A percentile compares a stretch with the other conserved stretches of the same genome.
These are phyloP conservation scores for Sebastes trivittatus DNA, from an alignment of 2,797 vertebrate genomes.

Conservation along the genomic window DNA sequence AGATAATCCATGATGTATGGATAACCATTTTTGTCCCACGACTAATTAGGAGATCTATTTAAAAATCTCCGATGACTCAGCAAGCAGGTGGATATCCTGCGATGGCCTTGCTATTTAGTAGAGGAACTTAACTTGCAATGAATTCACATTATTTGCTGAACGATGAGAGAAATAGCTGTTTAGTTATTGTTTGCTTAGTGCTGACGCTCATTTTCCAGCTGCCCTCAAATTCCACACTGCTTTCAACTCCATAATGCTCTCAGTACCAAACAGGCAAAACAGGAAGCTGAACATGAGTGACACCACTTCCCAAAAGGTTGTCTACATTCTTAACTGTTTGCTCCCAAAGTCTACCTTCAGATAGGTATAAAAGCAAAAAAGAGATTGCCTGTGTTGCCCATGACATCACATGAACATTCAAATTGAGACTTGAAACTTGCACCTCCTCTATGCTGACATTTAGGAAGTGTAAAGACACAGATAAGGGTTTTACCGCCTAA, in stretches of 20 bases:
- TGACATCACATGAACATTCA: not conserved
- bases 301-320: conserved; percentile 65
- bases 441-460: conserved; percentile 17
- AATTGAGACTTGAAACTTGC: not conserved
- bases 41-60: conserved; percentile 21
- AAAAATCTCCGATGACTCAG: not conserved
- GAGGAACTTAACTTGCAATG: not conserved
- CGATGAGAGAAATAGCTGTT: conserved; percentile 7
- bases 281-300: conserved; percentile 73
- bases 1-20: conserved; percentile 56
- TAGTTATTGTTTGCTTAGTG: conserved; percentile 2
- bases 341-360: conserved; percentile 12
- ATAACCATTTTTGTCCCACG: conserved; percentile 1
- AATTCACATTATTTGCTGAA: not conserved
- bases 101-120: not conserved
- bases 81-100: not conserved
- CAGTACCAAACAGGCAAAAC: conserved; percentile 77
- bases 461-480: conserved; percentile 31
- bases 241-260: conserved; percentile 74
- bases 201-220: conserved; percentile 48
- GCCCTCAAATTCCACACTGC: conserved; percentile 50
- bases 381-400: not conserved
- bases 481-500: conserved; percentile 45
- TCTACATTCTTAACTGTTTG: conserved; percentile 63
- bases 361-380: not conserved